phyloP scores from a whole-genome alignment of 2,113 vertebrate genomes.

The Chlorodrepanis virens region DNA sequence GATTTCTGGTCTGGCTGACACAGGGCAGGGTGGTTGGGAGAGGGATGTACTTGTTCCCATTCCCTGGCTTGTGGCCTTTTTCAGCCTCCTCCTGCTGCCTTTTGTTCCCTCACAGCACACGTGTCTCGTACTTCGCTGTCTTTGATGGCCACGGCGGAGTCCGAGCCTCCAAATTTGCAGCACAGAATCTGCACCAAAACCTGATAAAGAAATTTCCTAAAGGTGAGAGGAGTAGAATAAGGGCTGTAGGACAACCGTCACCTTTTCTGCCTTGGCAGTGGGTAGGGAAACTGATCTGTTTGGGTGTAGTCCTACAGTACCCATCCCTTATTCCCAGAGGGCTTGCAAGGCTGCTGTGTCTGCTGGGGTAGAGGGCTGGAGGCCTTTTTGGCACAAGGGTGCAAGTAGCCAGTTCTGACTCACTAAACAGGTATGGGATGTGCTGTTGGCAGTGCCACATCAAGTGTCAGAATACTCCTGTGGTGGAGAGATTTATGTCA shows the following conservation, averaged over 20 bases:
- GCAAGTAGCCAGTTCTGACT: not conserved
- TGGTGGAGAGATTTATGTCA: not conserved
- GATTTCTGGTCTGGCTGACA: not conserved
- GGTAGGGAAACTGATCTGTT: not conserved
- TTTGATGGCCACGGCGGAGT: constrained; percentile 94
- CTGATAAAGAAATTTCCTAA: constrained; percentile 89
- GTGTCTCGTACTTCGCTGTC: constrained; percentile 89
- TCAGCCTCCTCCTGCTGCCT: not conserved
- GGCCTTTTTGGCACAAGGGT: not conserved
- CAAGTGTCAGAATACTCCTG: not conserved
- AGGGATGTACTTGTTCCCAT: not conserved
- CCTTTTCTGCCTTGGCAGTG: not conserved
- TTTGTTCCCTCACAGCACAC: constrained; percentile 73
- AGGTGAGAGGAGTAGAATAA: constrained; percentile 72
- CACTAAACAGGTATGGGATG: not conserved
- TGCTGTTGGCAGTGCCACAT: not conserved
- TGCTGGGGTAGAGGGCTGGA: not conserved
- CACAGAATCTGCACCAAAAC: constrained; percentile 90
- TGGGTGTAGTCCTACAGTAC: not conserved
- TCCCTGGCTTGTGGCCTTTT: not conserved
- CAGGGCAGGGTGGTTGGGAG: not conserved
- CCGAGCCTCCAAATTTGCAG: constrained; percentile 88
- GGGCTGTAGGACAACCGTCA: not conserved
- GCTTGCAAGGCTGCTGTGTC: not conserved
- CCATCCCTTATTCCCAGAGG: not conserved